phyloP scores from a whole-genome alignment of 2,888 invertebrate species.

The Neoscelio sp. region DNA sequence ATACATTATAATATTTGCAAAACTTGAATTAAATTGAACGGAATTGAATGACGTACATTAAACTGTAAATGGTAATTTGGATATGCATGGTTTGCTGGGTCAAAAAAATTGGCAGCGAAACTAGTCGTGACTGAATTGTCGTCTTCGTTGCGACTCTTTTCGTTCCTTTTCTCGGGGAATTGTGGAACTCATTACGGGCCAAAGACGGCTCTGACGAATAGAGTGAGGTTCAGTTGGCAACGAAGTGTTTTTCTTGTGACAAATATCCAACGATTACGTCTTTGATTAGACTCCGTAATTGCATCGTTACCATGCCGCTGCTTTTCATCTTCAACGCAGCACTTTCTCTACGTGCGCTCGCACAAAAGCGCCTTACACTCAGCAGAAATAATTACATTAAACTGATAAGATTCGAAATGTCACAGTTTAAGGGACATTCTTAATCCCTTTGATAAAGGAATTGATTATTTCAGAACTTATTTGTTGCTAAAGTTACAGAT shows the following conservation, averaged over 20 bases:
- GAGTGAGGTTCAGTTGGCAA: constrained; percentile 67
- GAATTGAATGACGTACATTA: too few species aligned
- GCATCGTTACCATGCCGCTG: constrained; percentile 65
- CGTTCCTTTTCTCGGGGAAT: constrained; percentile 16
- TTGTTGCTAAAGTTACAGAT: constrained; percentile 37
- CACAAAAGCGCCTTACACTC: constrained; percentile 55
- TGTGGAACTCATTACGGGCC: constrained; percentile 51
- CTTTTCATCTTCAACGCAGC: constrained; percentile 59
- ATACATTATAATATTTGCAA: too few species aligned
- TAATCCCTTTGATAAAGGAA: constrained; percentile 38
- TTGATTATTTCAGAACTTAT: constrained; percentile 54
- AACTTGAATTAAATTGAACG: too few species aligned
- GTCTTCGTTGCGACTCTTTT: constrained; percentile 4
- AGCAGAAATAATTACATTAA: constrained; percentile 60
- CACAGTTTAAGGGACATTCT: constrained; percentile 58
- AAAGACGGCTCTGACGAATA: constrained; percentile 65
- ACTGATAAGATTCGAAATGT: constrained; percentile 59
- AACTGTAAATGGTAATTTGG: neutral
- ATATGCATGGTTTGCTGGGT: neutral
- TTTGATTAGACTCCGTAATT: constrained; percentile 70
- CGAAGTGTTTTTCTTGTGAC: constrained; percentile 76
- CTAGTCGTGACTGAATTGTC: constrained; percentile 28
- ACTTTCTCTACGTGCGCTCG: constrained; percentile 32
- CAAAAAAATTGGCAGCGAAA: constrained; percentile 33
- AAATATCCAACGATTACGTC: constrained; percentile 74